Conservation (phyloP, 92 coral and sea anemone species). For the Zoanthus solanderi region DNA sequence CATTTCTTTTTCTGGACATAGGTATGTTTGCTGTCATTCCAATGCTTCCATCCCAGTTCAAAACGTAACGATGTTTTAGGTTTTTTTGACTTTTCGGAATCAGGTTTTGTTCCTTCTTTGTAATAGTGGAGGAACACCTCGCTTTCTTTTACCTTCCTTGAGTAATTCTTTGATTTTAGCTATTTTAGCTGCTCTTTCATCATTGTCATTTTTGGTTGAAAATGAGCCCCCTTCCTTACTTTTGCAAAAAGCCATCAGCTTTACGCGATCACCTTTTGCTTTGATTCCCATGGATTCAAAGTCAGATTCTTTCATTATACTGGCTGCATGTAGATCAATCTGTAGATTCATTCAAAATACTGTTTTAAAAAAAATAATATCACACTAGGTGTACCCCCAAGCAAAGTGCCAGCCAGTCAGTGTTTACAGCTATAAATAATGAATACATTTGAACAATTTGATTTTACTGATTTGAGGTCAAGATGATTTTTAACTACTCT, state of each 20-base stretch:
- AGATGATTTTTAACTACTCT: too few relatives aligned
- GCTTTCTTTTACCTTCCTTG: not conserved
- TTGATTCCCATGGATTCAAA: not conserved
- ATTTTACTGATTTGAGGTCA: too few relatives aligned
- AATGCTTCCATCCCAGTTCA: not conserved
- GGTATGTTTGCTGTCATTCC: not conserved
- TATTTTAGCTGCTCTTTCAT: conserved; percentile 1
- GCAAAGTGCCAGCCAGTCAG: too few relatives aligned
- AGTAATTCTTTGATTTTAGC: conserved; percentile 3
- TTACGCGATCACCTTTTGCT: conserved; percentile 2
- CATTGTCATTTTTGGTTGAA: not conserved
- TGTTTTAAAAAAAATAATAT: not conserved
- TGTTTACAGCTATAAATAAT: too few relatives aligned
- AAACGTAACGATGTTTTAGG: conserved; percentile 2
- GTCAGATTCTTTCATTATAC: not conserved
- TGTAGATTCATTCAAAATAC: not conserved
- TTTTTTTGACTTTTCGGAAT: conserved; percentile 3
- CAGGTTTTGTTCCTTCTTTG: not conserved
- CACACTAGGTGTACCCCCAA: not conserved
- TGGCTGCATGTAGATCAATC: conserved; percentile 6
- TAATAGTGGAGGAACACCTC: not conserved
- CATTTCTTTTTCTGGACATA: conserved; percentile 23
- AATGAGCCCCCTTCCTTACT: conserved; percentile 9
- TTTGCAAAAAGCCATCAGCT: conserved; percentile 2
- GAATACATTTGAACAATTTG: too few relatives aligned